phyloP scores from a whole-genome alignment of 2,113 vertebrate species.

The Aix galericulata region DNA sequence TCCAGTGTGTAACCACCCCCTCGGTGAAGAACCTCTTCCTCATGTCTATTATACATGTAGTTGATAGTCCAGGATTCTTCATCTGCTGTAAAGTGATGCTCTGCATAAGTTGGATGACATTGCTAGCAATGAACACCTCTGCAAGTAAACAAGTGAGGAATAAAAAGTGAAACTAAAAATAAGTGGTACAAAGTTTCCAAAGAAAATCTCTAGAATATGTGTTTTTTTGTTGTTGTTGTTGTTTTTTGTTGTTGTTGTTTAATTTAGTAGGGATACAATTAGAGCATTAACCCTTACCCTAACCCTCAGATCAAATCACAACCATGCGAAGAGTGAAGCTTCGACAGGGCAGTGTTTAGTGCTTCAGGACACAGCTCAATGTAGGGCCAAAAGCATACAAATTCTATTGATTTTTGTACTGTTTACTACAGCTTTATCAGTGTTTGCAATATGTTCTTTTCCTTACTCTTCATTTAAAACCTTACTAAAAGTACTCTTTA shows the following conservation, averaged over 20 bases:
- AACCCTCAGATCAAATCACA: not conserved
- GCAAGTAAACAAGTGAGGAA: not conserved
- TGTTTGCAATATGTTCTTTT: not conserved
- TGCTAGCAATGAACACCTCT: not conserved
- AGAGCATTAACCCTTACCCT: not conserved
- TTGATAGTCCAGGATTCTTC: not conserved
- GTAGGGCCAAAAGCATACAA: not conserved
- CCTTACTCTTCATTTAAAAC: not conserved
- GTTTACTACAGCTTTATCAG: not conserved
- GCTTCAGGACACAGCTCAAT: not conserved
- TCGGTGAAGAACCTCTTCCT: too few relatives aligned
- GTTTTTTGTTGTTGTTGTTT: too few relatives aligned
- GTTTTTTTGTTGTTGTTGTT: too few relatives aligned
- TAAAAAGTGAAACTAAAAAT: not conserved
- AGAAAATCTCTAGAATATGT: not conserved
- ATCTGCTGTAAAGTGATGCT: not conserved
- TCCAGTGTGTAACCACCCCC: too few relatives aligned
- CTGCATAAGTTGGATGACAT: not conserved
- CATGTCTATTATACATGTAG: not conserved
- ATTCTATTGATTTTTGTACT: not conserved
- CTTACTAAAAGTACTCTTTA: not conserved
- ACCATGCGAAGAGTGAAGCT: not conserved
- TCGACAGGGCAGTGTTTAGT: not conserved
- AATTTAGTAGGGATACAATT: not conserved
- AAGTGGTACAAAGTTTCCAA: not conserved